Conservation (phyloP, 1,140 invertebrate genomes). For the Temnothorax curvispinosus region DNA sequence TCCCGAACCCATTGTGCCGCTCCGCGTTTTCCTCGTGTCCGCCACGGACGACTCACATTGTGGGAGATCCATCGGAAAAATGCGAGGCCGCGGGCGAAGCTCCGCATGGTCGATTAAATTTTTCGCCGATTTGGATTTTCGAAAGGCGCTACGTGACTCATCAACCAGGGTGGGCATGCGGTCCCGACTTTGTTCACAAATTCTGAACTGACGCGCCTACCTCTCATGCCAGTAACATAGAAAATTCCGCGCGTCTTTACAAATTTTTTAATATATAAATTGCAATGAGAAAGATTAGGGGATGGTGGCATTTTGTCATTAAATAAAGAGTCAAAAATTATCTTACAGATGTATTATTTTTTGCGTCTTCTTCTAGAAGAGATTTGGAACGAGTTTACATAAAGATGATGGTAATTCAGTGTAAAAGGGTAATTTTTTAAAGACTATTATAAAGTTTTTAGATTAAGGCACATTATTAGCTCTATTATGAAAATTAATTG, state of each 20-base stretch:
- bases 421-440: no score
- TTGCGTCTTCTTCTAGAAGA: not conserved
- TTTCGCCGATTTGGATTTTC: slow-evolving; percentile 70
- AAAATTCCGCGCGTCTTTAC: not conserved
- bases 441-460: no score
- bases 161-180: slow-evolving; percentile 8
- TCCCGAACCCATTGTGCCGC: slow-evolving; percentile 23
- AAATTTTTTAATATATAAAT: not conserved
- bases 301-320: no score
- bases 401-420: no score
- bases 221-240: not conserved
- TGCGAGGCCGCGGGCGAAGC: slow-evolving; percentile 64
- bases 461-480: no score
- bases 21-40: slow-evolving; percentile 9
- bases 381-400: not conserved
- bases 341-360: no score
- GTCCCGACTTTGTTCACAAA: slow-evolving; percentile 30
- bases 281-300: not conserved
- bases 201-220: not conserved
- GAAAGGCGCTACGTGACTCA: slow-evolving; percentile 66
- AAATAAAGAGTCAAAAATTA: no score
- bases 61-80: slow-evolving; percentile 66
- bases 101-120: slow-evolving; percentile 72
- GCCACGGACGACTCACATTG: slow-evolving; percentile 44
- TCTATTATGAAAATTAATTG: no score